Evolutionary conservation across 2,113 vertebrate genomes (phyloP).

Genomic region (Cavia porcellus): DNA sequence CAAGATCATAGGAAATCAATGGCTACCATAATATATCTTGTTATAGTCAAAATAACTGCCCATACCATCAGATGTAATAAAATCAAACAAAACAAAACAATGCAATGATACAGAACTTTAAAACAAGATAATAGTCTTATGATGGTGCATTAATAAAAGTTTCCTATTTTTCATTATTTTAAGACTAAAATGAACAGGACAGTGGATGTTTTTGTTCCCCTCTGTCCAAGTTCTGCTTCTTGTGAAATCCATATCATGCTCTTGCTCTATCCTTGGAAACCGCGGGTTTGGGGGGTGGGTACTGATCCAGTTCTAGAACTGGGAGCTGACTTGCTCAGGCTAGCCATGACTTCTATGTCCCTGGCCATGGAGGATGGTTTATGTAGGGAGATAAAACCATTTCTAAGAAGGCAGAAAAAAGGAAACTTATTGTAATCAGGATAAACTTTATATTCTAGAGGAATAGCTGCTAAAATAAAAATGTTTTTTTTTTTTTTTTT

Average conservation of each 20-base stretch:
- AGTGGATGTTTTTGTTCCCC: background rate
- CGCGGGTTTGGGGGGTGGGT: background rate
- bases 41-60: too few relatives aligned
- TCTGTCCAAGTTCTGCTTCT: background rate
- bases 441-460: background rate
- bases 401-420: background rate
- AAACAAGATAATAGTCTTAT: background rate
- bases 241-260: background rate
- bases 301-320: background rate
- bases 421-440: background rate
- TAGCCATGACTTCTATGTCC: background rate
- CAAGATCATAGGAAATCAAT: too few relatives aligned
- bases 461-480: too few relatives aligned
- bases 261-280: background rate
- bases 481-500: too few relatives aligned
- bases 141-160: background rate
- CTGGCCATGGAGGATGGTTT: background rate
- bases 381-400: background rate
- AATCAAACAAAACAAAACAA: too few relatives aligned
- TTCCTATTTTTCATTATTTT: background rate
- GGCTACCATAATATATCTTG: too few relatives aligned
- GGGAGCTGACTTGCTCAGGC: background rate
- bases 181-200: background rate
- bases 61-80: too few relatives aligned
- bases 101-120: too few relatives aligned